These are phyloP conservation scores for Ia io DNA, from an alignment of 2,113 vertebrate genomes.

Conservation along the genomic window DNA sequence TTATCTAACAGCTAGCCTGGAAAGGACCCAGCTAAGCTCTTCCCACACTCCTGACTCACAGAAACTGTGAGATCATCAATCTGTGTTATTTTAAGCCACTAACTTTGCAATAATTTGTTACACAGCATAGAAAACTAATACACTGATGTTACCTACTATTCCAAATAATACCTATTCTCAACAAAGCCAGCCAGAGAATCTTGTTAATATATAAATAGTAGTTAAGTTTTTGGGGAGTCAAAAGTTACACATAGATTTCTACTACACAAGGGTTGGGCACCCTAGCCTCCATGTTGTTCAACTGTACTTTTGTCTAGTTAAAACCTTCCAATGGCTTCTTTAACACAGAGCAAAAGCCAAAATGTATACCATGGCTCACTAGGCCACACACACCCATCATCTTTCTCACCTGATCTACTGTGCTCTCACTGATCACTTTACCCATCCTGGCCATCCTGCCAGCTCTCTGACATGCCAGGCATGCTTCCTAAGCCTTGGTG, in stretches of 20 bases:
- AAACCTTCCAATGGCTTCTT: neutral
- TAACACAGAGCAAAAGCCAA: neutral
- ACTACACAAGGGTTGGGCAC: neutral
- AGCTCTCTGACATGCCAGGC: neutral
- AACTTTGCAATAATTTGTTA: neutral
- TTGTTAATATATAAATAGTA: neutral
- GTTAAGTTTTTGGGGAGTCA: neutral
- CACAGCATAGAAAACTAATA: neutral
- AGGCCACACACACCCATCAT: fast-evolving
- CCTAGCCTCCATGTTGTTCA: neutral
- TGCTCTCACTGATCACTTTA: neutral
- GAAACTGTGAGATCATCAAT: neutral
- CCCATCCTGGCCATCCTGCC: neutral
- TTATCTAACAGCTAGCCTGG: neutral
- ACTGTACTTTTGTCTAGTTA: neutral
- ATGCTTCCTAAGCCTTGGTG: neutral
- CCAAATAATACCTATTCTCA: neutral
- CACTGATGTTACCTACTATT: neutral
- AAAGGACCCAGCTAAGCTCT: neutral
- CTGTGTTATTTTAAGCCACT: neutral
- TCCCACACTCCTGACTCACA: neutral
- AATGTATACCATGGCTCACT: neutral
- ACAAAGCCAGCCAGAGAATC: neutral
- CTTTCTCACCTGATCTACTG: neutral
- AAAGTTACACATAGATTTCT: neutral